phyloP scores from a whole-genome alignment of 2,888 invertebrate genomes.

The Ophioninae sp. region DNA sequence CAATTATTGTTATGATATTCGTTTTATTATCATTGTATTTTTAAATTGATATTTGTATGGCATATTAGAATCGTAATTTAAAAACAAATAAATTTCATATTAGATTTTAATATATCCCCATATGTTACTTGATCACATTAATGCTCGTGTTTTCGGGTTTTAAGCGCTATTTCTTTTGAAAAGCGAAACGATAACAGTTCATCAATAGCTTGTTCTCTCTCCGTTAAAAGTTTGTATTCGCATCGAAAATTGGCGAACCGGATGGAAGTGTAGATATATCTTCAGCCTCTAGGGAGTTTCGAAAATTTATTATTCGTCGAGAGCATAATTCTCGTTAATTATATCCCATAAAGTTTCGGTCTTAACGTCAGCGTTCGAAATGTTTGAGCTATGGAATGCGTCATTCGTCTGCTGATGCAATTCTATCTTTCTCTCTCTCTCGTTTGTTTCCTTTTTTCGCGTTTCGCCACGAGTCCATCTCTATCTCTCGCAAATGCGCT shows the following conservation, averaged over 20 bases:
- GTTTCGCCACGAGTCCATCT: not conserved
- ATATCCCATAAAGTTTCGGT: slow-evolving; percentile 6
- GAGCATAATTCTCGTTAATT: not conserved
- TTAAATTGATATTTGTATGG: too few relatives aligned
- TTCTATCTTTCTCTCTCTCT: not conserved
- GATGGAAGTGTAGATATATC: not conserved
- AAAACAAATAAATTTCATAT: too few relatives aligned
- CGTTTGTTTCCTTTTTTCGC: not conserved
- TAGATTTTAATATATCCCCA: too few relatives aligned
- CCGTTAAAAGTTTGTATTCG: not conserved
- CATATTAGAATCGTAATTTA: too few relatives aligned
- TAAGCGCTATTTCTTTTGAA: not conserved
- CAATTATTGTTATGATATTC: too few relatives aligned
- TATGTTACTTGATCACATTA: too few relatives aligned
- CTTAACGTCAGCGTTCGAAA: not conserved
- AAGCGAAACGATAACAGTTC: not conserved
- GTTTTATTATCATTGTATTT: too few relatives aligned
- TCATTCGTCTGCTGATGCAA: not conserved
- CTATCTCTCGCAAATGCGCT: not conserved
- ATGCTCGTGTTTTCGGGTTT: too few relatives aligned
- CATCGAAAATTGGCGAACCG: not conserved
- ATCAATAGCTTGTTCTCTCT: not conserved
- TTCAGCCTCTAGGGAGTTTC: not conserved
- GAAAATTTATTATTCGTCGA: slow-evolving; percentile 2
- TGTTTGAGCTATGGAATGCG: not conserved